Conservation (phyloP, 2,888 invertebrate genomes). For the Argyresthia goedartella region DNA sequence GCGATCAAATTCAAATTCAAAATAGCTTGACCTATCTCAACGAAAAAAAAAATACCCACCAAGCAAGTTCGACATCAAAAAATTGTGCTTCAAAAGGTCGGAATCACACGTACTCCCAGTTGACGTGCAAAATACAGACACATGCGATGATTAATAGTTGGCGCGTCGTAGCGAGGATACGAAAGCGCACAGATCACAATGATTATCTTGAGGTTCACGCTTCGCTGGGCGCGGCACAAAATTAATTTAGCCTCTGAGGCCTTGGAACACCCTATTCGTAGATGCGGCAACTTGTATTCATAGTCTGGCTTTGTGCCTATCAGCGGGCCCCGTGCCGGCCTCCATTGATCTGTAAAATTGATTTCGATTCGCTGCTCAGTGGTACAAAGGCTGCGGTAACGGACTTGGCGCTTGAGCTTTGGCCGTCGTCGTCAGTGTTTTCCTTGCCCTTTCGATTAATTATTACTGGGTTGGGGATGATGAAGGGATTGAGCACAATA, state of each 20-base stretch:
- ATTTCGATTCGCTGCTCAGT: constrained; percentile 37
- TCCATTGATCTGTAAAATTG: constrained; percentile 47
- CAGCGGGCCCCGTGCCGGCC: constrained; percentile 23
- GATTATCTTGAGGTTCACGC: constrained; percentile 51
- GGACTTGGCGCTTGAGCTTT: background rate
- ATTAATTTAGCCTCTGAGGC: constrained; percentile 54
- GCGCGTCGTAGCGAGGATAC: constrained; percentile 30
- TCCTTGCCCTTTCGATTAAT: no score
- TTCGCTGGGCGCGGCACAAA: constrained; percentile 50
- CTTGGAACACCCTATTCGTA: constrained; percentile 15
- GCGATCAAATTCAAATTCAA: no score
- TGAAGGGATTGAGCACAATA: no score
- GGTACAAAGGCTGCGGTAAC: constrained; percentile 22
- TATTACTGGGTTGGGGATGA: no score
- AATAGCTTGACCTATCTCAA: no score
- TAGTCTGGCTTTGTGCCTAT: constrained; percentile 28
- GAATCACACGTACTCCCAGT: no score
- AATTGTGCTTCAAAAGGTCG: no score
- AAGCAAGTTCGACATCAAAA: no score
- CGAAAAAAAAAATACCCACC: no score
- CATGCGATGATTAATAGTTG: constrained; percentile 38
- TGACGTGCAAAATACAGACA: background rate
- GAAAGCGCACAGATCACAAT: constrained; percentile 38
- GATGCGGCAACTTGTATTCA: constrained; percentile 43
- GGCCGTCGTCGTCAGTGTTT: no score